Base-by-base conservation (phyloP, 2,113 vertebrate genomes). In the Parotia lawesii region DNA sequence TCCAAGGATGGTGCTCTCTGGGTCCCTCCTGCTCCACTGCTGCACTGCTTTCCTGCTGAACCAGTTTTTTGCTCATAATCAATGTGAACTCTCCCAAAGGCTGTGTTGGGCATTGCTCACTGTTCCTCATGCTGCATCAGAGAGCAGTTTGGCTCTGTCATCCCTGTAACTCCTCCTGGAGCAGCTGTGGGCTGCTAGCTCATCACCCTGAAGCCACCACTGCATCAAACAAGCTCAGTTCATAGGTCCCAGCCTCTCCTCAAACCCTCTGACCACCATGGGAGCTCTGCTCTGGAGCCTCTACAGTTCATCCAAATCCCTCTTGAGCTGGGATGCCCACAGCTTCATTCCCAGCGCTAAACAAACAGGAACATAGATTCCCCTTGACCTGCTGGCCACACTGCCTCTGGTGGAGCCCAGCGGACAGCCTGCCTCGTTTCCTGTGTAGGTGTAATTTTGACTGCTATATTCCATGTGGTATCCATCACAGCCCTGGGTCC, bases 401-500 rank as follows among this genome's bases (percentile, higher is more conserved):
- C 37, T 38, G 33, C 15, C 21, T 27, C 47, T n/a, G 15, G 13
- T 24, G 40, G 61, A 85, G 8, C 23, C 21, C 53, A n/a, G 45
- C 6, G 3, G 51, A 20, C 37, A 65, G 47, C 47, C 58, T 47
- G 31, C 15, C n/a, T 57, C 42, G 3, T 31, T 51, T 48, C 27
- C 54, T 28, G 24, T n/a, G 4, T 9, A 19, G 38, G 28, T 37
- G 4, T 9, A 19, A 42, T 76, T 83, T 53, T 69, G 58, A 10
- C 20, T 45, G 57, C 40, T 28, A 9, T 25, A 33, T 42, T 86
- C 54, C 70, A 15, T 3, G 10, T 18, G 31, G 11, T 35, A 44
- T 38, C 21, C 61, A 29, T 20, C 28, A 56, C 45, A 90, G 16
- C 11, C 35, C 22, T 0, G 0, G 2, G 11, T 56, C 24, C 28